Conservation (phyloP, 1,140 invertebrate species). For the Bombus pascuorum region DNA sequence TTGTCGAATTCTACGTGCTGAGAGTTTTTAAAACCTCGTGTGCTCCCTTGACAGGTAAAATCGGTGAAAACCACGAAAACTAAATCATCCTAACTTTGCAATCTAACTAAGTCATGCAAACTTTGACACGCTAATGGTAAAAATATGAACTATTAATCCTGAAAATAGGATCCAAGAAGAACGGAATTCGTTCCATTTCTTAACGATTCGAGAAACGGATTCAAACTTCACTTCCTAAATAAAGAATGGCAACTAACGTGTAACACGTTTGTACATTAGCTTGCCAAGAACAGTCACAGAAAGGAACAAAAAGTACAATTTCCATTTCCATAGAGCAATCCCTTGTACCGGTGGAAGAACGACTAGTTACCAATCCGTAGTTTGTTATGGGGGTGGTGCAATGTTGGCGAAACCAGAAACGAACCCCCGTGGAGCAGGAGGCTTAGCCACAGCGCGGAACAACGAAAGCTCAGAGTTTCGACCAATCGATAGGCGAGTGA, state of each 20-base stretch:
- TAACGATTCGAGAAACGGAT: not conserved
- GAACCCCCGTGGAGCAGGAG: conserved; percentile 14
- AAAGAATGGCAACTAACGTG: no score
- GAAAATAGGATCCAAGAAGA: no score
- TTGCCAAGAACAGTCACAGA: not conserved
- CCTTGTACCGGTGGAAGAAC: not conserved
- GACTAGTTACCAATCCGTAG: conserved; percentile 10
- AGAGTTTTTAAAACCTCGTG: no score
- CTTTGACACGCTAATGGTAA: no score
- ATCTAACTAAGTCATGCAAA: no score
- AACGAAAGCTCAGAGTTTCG: conserved; percentile 45
- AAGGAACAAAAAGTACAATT: not conserved
- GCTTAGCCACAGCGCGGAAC: conserved; percentile 33
- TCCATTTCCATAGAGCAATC: not conserved
- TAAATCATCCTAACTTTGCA: no score
- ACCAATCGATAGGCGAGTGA: conserved; percentile 51
- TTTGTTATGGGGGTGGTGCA: conserved; percentile 9
- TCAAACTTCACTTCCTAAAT: not conserved
- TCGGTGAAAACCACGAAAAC: no score
- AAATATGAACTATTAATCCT: no score
- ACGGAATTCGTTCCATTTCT: no score
- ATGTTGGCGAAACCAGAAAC: conserved; percentile 28
- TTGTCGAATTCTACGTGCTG: no score
- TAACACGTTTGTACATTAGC: no score
- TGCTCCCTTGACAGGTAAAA: no score